A percentile compares a stretch with the other conserved stretches of the same genome.
These are phyloP conservation scores for Macaria notata DNA, from an alignment of 2,888 invertebrate species.

Conservation along the genomic window DNA sequence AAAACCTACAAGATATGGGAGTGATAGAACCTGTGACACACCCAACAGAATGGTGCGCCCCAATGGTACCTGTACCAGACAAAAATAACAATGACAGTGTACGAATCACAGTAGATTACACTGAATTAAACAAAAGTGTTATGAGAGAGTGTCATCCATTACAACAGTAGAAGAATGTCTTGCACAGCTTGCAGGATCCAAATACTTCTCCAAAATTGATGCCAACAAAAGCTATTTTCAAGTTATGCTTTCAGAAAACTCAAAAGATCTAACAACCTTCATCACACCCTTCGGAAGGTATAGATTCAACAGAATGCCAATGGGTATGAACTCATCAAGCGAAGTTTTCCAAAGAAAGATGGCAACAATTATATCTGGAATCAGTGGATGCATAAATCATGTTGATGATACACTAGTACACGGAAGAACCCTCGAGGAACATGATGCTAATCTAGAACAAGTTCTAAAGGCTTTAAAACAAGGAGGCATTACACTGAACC, in stretches of 20 bases:
- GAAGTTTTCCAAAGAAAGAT: conserved; percentile 12
- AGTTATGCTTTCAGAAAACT: conserved; percentile 6
- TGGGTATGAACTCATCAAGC: conserved; percentile 10
- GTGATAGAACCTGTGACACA: conserved; percentile 2
- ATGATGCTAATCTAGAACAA: conserved; percentile 5
- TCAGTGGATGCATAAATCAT: conserved; percentile 8
- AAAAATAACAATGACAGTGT: conserved; percentile 1
- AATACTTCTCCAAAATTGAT: conserved; percentile 2
- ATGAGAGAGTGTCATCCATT: conserved; percentile 2
- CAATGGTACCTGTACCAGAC: conserved; percentile 4
- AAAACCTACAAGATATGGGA: conserved; percentile 4
- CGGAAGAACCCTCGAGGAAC: conserved; percentile 7
- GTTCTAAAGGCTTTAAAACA: neutral
- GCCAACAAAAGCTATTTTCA: conserved; percentile 5
- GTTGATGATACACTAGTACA: conserved; percentile 9
- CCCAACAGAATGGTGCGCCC: conserved; percentile 2
- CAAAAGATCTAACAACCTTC: conserved; percentile 10
- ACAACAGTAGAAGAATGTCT: conserved; percentile 12
- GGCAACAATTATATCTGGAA: conserved; percentile 6
- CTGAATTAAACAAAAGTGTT: conserved; percentile 1
- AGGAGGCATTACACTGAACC: conserved; percentile 1
- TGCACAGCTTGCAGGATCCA: conserved; percentile 7
- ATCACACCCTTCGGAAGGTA: conserved; percentile 9
- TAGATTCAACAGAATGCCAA: conserved; percentile 9
- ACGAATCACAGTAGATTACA: conserved; percentile 3